Evolutionary conservation across 2,888 invertebrate species (phyloP), one percentile per base, ranked within the genome.

Genomic region (Digitonthophagus gazella): DNA sequence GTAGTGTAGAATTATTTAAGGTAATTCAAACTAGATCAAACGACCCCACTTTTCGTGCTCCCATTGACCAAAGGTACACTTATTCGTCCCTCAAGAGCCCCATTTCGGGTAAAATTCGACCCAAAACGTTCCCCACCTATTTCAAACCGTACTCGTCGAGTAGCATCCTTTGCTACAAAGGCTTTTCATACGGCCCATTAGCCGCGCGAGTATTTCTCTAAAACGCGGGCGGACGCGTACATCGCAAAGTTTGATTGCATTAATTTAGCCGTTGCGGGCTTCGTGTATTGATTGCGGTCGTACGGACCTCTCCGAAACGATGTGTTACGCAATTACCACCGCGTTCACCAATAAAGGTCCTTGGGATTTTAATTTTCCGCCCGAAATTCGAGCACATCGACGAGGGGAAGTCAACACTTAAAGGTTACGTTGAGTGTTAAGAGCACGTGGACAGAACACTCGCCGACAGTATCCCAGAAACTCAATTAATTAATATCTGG

Each of bases 401-500:
- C 11, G 28, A 11, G 11, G 28, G 6, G 28, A 44, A 44, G 11
- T 44, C 28, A 11, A 44, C 28, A 44, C 28, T 6, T 44, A 44
- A 44, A 44, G 28, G 28, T 44, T 44, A 44, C 8, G 6, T 44
- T 44, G 28, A 44, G 28, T 11, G 28, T 1, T 5, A 44, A 44
- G 28, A 44, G 28, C 11, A 3, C 8, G 28, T 44, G 28, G 28
- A 11, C 11, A 6, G 28, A 8, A 44, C 28, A 44, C 11, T 44
- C 28, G 28, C 28, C 11, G 11, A 44, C 28, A 8, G 28, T 44
- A 8, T 8, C 28, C 28, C 28, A 44, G 71, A 73, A n/a, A 72
- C 73, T 72, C 73, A 71, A 72, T 73, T 73, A 73, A 73, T 73
- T 73, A 73, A 73, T 73, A 73, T 73, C 71, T 44, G 28, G 28